Evolutionary conservation across 2,797 vertebrate species (phyloP), one percentile per base, ranked within the genome.

Genomic region (Spinus pinus): DNA sequence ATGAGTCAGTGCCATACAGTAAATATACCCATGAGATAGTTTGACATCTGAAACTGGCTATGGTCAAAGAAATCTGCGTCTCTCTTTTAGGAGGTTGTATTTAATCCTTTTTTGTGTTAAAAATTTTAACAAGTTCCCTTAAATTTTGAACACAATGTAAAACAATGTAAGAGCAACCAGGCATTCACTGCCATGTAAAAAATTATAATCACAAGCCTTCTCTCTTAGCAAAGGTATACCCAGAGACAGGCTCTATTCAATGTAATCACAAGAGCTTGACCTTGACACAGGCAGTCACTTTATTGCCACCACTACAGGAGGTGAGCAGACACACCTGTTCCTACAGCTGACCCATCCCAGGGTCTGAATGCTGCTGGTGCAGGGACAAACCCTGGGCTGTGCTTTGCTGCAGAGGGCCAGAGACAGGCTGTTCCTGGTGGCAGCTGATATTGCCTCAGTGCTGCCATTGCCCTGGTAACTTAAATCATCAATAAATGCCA

Each of bases 391-490:
- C 24, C 44, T 7, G 0, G 4, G 51, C 77, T 39, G 20, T 6
- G 35, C 44, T 70, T 42, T 67, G 49, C 47, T 44, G 56, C 2
- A 4, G 33, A 56, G 33, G 67, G 35, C 12, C 39, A 21, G 6
- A 21, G 31, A 23, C 25, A 51, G 12, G 30, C 44, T 64, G 41
- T 1, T 82, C 49, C 75, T 56, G 69, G 30, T 16, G 27, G 33
- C 7, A 14, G 53, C 27, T 2, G 7, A 30, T n/a, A 39, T 1
- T 35, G 54, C 28, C 47, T 65, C 27, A 1, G 53, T 1, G 8
- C 33, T 14, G 16, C 2, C 73, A 33, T 9, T 31, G 60, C 31
- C 71, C 51, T 42, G 22, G 37, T 16, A 71, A 51, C 37, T 51
- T 42, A 74, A 90, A 69, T 6, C 31, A 81, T 10, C 37, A 20